These are phyloP conservation scores for Varecia variegata DNA, from an alignment of 2,797 vertebrate genomes.

Conservation along the genomic window DNA sequence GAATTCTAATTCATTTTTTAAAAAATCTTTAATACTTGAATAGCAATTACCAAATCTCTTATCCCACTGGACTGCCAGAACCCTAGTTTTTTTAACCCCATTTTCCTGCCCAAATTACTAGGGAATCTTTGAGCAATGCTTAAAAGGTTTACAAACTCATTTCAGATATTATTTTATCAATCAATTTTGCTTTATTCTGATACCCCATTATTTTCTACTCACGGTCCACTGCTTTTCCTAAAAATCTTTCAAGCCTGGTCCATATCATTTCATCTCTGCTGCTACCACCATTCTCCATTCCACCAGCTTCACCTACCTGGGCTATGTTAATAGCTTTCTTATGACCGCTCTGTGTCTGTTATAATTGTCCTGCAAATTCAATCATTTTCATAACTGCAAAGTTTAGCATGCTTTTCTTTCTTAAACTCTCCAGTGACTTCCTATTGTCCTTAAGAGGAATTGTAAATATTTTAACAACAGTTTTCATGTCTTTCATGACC, in stretches of 20 bases:
- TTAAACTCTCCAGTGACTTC: not conserved
- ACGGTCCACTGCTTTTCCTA: not conserved
- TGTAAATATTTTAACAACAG: not conserved
- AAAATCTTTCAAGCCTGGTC: not conserved
- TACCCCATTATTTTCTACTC: not conserved
- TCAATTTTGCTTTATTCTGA: not conserved
- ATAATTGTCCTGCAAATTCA: not conserved
- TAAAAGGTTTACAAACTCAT: not conserved
- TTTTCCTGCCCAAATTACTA: not conserved
- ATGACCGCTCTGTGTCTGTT: not conserved
- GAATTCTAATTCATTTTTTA: not conserved
- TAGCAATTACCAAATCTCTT: not conserved
- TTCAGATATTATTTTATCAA: not conserved
- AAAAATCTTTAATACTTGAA: not conserved
- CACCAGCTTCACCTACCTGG: not conserved
- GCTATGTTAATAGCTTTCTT: not conserved
- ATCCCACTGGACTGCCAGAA: not conserved
- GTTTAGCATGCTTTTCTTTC: not conserved
- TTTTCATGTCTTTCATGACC: not conserved
- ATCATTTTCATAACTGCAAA: not conserved
- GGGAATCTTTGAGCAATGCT: not conserved
- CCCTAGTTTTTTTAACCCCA: not conserved
- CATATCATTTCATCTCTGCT: not conserved
- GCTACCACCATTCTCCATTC: not conserved
- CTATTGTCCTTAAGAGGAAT: not conserved